Base-by-base conservation (phyloP, 2,888 invertebrate genomes). In the Athalia rosae region DNA sequence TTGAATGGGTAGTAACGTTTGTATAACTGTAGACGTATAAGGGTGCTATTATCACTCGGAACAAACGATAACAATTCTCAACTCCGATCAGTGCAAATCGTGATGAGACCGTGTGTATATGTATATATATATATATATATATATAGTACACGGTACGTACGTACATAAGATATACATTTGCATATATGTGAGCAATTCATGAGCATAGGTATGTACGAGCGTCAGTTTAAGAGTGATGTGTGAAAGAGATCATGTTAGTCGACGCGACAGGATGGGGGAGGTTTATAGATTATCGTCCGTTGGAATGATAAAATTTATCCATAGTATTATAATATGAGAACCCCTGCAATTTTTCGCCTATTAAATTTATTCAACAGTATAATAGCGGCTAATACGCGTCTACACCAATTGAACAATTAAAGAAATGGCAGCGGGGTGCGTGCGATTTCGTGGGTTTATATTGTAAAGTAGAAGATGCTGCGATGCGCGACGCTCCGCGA, bases 321-420 rank as follows among this genome's bases (percentile, higher is more conserved):
- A 28, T 2, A 53, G 6, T 9, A 67, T 50, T 53, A 53, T 66
- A 59, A 80, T 80, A 84, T 86, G 88, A 87, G 87, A 87, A 80
- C 85, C 88, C 81, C 87, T 88, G 86, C 84, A 83, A 87, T 87
- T 85, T 84, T 87, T 88, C 87, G 85, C 87, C 88, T 87, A 87
- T 88, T 87, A 85, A 87, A 87, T 84, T 85, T 85, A 85, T 85
- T 87, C 87, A 85, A 86, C 85, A 83, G 83, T 82, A 84, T 87
- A 87, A 87, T 87, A 85, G 85, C 85, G 83, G 83, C 84, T 88
- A 86, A 87, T 87, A 86, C 86, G 28, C 28, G 28, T 28, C 77
- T 69, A 61, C 84, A 82, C 83, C 88, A 88, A 88, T 88, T 87
- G 88, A 83, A 85, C 87, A 87, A 87, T 86, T 84, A 86, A 86